Conservation (phyloP, 1,140 invertebrate genomes). For the Cotesia vestalis region DNA sequence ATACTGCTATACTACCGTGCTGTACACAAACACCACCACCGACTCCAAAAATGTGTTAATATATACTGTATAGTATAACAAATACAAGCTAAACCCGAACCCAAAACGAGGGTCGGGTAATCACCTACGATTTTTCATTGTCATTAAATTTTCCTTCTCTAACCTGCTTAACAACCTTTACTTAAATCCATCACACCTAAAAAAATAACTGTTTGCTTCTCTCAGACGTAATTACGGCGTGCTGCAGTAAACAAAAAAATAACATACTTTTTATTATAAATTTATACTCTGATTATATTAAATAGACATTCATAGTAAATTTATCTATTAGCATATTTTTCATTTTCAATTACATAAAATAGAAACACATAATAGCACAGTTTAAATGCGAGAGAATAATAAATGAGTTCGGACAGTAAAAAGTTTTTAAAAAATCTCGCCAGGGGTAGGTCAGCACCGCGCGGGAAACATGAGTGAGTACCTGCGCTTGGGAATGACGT, state of each 20-base stretch:
- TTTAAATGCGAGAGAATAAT: background rate
- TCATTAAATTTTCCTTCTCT: constrained; percentile 20
- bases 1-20: no score
- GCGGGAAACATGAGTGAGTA: background rate
- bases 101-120: constrained; percentile 38
- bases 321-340: no score
- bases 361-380: background rate
- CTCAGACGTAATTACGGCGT: background rate
- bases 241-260: background rate
- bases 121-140: constrained; percentile 42
- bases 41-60: no score
- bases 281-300: no score
- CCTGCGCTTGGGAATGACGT: constrained; percentile 29
- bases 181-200: background rate
- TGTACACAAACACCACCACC: no score
- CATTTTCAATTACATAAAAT: no score
- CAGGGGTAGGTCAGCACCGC: constrained; percentile 33
- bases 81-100: constrained; percentile 28
- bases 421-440: constrained; percentile 15
- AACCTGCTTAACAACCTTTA: background rate
- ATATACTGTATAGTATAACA: no score
- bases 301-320: no score
- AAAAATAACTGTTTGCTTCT: no score
- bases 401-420: constrained; percentile 6
- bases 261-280: no score